Evolutionary conservation across 2,888 invertebrate genomes (phyloP).

Genomic region (Acanthococcus lagerstroemiae): DNA sequence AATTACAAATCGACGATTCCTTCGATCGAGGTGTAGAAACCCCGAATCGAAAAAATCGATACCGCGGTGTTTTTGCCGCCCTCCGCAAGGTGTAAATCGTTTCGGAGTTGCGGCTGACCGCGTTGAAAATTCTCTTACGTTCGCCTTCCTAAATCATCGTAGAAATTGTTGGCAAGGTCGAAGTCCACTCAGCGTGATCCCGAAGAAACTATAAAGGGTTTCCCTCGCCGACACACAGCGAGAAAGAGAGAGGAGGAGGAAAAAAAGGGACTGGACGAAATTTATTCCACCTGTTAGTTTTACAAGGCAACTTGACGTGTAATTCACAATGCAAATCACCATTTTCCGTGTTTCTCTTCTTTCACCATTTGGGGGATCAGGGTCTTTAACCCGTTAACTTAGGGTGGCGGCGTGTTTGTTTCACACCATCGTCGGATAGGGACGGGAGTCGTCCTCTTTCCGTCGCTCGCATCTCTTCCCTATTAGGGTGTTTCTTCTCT

Average conservation of each 20-base stretch:
- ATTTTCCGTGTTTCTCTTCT: slow-evolving; percentile 23
- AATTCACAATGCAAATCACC: slow-evolving; percentile 30
- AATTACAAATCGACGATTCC: slow-evolving; percentile 7
- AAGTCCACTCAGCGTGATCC: neutral
- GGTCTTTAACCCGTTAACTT: slow-evolving; percentile 29
- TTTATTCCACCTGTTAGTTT: slow-evolving; percentile 28
- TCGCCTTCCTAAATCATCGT: too few relatives aligned
- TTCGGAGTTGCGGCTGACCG: too few relatives aligned
- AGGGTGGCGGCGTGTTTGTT: slow-evolving; percentile 21
- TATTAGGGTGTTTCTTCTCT: slow-evolving; percentile 16
- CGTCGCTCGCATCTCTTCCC: neutral
- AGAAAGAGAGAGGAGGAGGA: neutral
- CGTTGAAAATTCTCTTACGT: too few relatives aligned
- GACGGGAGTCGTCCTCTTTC: neutral
- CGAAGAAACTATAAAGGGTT: slow-evolving; percentile 14
- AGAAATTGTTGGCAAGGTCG: neutral
- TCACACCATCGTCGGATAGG: slow-evolving; percentile 1
- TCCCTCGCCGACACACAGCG: slow-evolving; percentile 4
- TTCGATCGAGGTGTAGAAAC: neutral
- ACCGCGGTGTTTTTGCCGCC: neutral
- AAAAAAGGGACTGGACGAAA: slow-evolving; percentile 20
- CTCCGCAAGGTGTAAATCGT: too few relatives aligned
- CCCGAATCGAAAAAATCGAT: neutral
- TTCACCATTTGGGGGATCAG: slow-evolving; percentile 11
- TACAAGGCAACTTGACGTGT: slow-evolving; percentile 15